Conservation (phyloP, 1,140 invertebrate species). For the Kradibia gibbosae region DNA sequence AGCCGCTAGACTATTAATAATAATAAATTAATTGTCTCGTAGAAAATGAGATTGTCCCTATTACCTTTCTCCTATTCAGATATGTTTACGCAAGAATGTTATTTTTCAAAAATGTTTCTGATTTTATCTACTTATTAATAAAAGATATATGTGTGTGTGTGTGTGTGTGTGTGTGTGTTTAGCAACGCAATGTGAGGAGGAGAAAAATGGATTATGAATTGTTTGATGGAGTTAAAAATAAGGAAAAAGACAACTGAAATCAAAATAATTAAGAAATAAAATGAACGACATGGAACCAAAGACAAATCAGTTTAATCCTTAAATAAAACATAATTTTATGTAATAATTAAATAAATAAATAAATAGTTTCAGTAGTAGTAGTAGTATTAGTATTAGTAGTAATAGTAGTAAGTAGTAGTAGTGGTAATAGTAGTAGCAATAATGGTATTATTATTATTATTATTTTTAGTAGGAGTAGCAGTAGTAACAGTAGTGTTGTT, state of each 20-base stretch:
- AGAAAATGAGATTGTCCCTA: constrained; percentile 44
- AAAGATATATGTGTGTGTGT: background rate
- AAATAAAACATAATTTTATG: constrained; percentile 72
- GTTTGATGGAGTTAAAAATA: constrained; percentile 36
- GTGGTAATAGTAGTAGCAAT: constrained; percentile 52
- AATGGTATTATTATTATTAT: too few species aligned
- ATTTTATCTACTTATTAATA: background rate
- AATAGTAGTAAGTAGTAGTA: constrained; percentile 50
- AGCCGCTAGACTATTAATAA: too few species aligned
- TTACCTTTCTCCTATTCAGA: background rate
- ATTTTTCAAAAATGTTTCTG: background rate
- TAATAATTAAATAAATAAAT: constrained; percentile 73
- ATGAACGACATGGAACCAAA: constrained; percentile 70
- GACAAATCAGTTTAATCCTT: constrained; percentile 73
- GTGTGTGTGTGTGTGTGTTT: background rate
- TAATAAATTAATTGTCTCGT: constrained; percentile 40
- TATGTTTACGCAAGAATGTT: background rate
- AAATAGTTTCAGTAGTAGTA: constrained; percentile 66
- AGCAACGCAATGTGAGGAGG: background rate
- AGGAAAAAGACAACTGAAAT: constrained; percentile 61
- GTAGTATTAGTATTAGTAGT: constrained; percentile 44
- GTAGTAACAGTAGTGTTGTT: constrained; percentile 37
- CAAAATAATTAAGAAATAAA: constrained; percentile 67
- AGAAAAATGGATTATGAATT: constrained; percentile 39
- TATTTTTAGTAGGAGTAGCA: constrained; percentile 63